Base-by-base conservation (phyloP, 2,797 vertebrate genomes). In the Leptodactylus fallax region DNA sequence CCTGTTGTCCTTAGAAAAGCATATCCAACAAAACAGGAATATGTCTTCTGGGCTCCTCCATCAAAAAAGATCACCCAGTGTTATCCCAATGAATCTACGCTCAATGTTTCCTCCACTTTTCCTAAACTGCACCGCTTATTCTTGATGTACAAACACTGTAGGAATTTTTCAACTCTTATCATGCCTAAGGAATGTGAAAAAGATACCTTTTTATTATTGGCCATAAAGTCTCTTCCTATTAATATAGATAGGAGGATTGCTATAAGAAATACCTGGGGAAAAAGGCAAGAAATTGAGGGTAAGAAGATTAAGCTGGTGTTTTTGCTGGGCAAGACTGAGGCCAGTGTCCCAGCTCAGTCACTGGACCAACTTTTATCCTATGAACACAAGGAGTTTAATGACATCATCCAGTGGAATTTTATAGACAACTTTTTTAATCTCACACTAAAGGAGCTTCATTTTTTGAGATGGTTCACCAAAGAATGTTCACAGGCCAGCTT, bases 321-420 rank as follows among this genome's bases (percentile, higher is more conserved):
- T 83, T 92, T 96, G 0, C 77, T 95, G 0, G 95, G 95, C 51
- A 92, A 88, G 56, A 93, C 92, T 0, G 91, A 91, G 9, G 76
- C 90, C 90, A 91, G 19, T 14, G 16, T 61, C 4, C 92, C 84
- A 11, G 90, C 91, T 0, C 88, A 90, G 6, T 88, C 93, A 55
- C 90, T 95, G 0, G 92, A 93, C 61, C 95, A 93, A 90, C 91
- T 95, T 87, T 87, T 96, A 91, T 91, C 91, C 53, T 95, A 94
- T 0, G 95, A 95, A 89, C 95, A 93, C 56, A 90, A 67, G 21
- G 90, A 94, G 82, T 96, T 95, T 0, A 90, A 90, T 9, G 95
- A 96, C 60, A 93, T 95, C 55, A 72, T 96, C 23, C 95, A 96
- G 90, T 95, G 95, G 96, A 94, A 94, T 91, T 96, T 96, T 11